These are phyloP conservation scores for Aquatica leii DNA, from an alignment of 2,888 invertebrate species.

Conservation along the genomic window DNA sequence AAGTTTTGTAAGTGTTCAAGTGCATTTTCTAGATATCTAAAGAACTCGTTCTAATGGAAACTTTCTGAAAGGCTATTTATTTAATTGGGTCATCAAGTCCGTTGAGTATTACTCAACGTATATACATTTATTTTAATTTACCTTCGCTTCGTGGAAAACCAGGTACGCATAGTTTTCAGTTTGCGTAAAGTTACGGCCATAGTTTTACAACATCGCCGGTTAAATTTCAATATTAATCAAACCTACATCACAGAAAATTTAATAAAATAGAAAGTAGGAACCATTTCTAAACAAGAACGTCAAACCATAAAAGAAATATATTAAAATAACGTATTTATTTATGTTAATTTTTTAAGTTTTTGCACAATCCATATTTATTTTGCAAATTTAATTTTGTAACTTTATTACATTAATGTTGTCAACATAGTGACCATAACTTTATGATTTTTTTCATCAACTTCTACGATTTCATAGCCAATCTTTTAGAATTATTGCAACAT, in stretches of 20 bases:
- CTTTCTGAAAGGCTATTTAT: constrained; percentile 36
- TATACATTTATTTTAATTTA: constrained; percentile 38
- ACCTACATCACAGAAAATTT: constrained; percentile 50
- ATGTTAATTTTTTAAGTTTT: too few relatives aligned
- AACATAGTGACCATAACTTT: too few relatives aligned
- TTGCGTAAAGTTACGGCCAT: constrained; percentile 52
- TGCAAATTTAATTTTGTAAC: too few relatives aligned
- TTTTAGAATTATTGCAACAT: too few relatives aligned
- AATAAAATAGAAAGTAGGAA: constrained; percentile 42
- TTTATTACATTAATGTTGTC: too few relatives aligned
- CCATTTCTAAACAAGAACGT: constrained; percentile 20
- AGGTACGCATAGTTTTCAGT: constrained; percentile 50
- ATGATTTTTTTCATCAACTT: too few relatives aligned
- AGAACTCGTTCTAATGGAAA: constrained; percentile 32
- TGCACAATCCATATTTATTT: too few relatives aligned
- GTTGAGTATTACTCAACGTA: constrained; percentile 37
- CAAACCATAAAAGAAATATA: too few relatives aligned
- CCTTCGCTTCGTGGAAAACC: constrained; percentile 34
- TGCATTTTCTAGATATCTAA: constrained; percentile 33
- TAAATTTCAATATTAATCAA: constrained; percentile 52
- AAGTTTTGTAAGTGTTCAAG: constrained; percentile 28
- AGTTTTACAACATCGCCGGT: constrained; percentile 52
- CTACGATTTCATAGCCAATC: too few relatives aligned
- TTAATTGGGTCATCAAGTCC: constrained; percentile 44
- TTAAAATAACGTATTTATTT: too few relatives aligned